phyloP scores from a whole-genome alignment of 2,888 invertebrate species.

The Phortica okadai region DNA sequence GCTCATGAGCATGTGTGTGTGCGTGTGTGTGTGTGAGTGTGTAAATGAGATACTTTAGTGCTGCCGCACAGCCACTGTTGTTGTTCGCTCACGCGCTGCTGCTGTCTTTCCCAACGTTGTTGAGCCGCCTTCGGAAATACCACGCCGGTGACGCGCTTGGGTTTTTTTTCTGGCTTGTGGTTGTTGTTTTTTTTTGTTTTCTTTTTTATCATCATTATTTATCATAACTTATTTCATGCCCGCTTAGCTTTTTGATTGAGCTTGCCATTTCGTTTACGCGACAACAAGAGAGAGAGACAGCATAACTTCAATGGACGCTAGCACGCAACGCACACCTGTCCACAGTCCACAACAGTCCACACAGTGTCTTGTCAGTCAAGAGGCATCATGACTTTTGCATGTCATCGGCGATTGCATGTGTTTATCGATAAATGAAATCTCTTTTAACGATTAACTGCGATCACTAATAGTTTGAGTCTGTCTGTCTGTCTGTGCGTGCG shows the following conservation, averaged over 20 bases:
- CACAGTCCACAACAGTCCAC: too few relatives aligned
- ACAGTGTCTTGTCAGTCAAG: too few relatives aligned
- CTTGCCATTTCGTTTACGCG: too few relatives aligned
- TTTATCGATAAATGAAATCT: slow-evolving; percentile 18
- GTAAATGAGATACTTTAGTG: neutral
- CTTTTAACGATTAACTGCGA: neutral
- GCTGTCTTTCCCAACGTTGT: too few relatives aligned
- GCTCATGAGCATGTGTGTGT: too few relatives aligned
- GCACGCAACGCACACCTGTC: too few relatives aligned
- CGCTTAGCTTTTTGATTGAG: neutral
- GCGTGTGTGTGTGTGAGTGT: too few relatives aligned
- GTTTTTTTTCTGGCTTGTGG: neutral
- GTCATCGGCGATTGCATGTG: neutral
- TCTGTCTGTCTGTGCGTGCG: neutral
- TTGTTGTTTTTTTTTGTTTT: slow-evolving; percentile 3
- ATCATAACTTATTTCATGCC: neutral
- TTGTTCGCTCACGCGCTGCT: too few relatives aligned
- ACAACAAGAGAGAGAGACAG: neutral
- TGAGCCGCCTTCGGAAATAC: slow-evolving; percentile 21
- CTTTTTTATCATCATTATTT: too few relatives aligned
- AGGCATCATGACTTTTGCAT: neutral
- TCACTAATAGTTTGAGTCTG: neutral
- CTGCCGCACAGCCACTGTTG: neutral
- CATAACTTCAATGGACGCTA: neutral
- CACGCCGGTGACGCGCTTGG: slow-evolving; percentile 1